These are phyloP conservation scores for Dryas iulia DNA, from an alignment of 1,140 invertebrate genomes.

Conservation along the genomic window DNA sequence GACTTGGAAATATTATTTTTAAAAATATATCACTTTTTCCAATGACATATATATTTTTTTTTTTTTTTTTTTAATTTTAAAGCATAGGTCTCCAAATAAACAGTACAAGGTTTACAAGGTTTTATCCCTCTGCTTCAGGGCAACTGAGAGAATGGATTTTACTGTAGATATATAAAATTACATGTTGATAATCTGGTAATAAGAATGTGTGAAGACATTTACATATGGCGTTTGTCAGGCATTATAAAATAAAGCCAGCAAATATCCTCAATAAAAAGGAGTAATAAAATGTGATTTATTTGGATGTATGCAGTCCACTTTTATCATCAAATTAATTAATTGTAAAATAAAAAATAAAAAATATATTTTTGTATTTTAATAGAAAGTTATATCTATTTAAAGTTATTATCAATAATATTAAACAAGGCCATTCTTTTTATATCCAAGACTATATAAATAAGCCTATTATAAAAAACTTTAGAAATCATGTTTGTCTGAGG, in stretches of 20 bases:
- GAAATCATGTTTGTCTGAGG: background rate
- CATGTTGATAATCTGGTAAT: background rate
- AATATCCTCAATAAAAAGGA: background rate
- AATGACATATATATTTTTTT: no score
- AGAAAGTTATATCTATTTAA: background rate
- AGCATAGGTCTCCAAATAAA: background rate
- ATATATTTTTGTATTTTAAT: background rate
- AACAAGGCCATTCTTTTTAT: slow-evolving; percentile 4
- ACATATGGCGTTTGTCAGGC: background rate
- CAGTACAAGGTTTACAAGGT: background rate
- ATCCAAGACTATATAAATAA: background rate
- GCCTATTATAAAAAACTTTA: background rate
- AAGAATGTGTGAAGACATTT: background rate
- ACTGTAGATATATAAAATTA: background rate
- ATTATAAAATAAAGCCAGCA: background rate
- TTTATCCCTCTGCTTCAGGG: slow-evolving; percentile 8
- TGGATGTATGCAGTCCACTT: background rate
- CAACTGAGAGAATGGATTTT: slow-evolving; percentile 6
- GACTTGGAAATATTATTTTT: no score
- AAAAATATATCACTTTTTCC: no score
- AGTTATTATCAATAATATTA: background rate
- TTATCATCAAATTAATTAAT: slow-evolving; percentile 2
- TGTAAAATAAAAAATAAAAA: background rate
- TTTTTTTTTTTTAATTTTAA: background rate
- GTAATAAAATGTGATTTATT: background rate